Evolutionary conservation across 2,888 invertebrate genomes (phyloP).

Genomic region (Caenorhabditis plicata): DNA sequence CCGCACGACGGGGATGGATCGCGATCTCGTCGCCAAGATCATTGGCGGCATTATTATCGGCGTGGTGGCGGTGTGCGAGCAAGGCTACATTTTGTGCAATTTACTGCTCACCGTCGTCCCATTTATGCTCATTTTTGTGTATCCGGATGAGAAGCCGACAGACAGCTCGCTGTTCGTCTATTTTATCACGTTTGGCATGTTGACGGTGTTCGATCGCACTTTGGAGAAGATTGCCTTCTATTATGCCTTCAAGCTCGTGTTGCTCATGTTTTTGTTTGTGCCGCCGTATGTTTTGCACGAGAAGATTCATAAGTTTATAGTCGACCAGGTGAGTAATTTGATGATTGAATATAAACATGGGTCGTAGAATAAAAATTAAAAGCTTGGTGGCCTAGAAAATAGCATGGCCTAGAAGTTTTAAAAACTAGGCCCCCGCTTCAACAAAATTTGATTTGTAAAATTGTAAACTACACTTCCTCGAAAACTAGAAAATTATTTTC

Average conservation of each 20-base stretch:
- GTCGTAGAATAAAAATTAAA: too few species aligned
- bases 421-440: too few species aligned
- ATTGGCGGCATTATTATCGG: too few species aligned
- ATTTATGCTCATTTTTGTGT: conserved; percentile 24
- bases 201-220: conserved; percentile 28
- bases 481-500: not conserved
- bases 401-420: too few species aligned
- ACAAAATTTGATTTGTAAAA: not conserved
- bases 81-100: conserved; percentile 31
- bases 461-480: not conserved
- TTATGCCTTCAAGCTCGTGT: conserved; percentile 28
- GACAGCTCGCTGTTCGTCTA: conserved; percentile 26
- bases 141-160: conserved; percentile 28
- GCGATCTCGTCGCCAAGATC: too few species aligned
- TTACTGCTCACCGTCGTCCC: conserved; percentile 24
- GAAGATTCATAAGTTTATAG: not conserved
- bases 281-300: conserved; percentile 18
- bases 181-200: conserved; percentile 19
- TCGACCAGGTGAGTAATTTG: not conserved
- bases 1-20: too few species aligned
- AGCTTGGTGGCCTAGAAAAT: too few species aligned
- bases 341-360: too few species aligned
- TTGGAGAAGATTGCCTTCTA: conserved; percentile 29
- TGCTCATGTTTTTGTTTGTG: conserved; percentile 25
- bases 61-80: too few species aligned